Base-by-base conservation (phyloP, 2,888 invertebrate species). In the Phaonia tiefii region DNA sequence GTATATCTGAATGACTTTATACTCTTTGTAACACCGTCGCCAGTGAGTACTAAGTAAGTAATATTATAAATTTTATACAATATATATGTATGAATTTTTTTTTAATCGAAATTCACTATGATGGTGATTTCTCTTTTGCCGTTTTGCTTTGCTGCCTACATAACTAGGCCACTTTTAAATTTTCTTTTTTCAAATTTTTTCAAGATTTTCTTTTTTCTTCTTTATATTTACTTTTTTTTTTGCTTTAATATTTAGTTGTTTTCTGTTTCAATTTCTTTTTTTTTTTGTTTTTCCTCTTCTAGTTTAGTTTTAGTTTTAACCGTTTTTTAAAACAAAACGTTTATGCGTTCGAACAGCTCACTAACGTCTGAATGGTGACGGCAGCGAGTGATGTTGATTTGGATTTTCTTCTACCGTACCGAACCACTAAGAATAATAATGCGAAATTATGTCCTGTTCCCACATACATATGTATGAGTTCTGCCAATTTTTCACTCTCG, bases 301-400 rank as follows among this genome's bases (percentile, higher is more conserved):
- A 20, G 22, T 20, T 51, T 60, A 46, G 67, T 74, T 51, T 56
- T 56, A 37, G 58, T 65, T 65, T 72, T 69, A 71, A 83, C 79
- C 74, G 82, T 77, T 84, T 78, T 75, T 31, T 76, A 75, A 73
- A 76, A 80, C 65, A 73, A 80, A 84, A 88, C 88, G 89, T 89
- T 87, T 84, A 87, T 86, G 86, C 88, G 87, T 85, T 86, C 79
- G 85, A 85, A 88, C 87, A 86, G 85, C 87, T 86, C 85, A 87
- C 86, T 86, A 86, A 87, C 86, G 84, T 89, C 88, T 89, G 88
- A 85, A 75, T 80, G 72, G 75, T 80, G 79, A 73, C 51, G 75
- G 71, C 69, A 78, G 74, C 51, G 66, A 71, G 58, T 49, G 76
- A 69, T 80, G 72, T 82, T 72, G 72, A 79, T n/a, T n/a, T n/a